Conservation (phyloP, 2,113 vertebrate genomes). For the Piliocolobus tephrosceles region DNA sequence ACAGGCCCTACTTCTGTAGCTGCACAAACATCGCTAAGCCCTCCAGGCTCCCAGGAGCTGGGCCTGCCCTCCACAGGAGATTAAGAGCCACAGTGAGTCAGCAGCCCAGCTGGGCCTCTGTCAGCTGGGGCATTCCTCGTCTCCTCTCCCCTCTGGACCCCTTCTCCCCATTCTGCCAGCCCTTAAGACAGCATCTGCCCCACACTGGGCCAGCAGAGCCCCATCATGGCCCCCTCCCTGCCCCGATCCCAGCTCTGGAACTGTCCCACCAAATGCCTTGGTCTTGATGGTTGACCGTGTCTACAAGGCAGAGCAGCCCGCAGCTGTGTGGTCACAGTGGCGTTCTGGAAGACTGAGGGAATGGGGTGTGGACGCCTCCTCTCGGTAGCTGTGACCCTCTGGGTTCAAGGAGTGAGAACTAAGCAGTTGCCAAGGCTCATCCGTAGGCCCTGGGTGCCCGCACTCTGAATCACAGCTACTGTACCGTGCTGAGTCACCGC, state of each 20-base stretch:
- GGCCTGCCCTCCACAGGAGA: constrained; percentile 27
- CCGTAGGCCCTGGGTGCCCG: constrained; percentile 66
- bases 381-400: constrained; percentile 58
- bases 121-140: not conserved
- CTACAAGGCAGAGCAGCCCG: not conserved
- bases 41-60: constrained; percentile 1
- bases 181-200: not conserved
- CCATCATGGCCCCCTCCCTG: not conserved
- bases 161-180: not conserved
- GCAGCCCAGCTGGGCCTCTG: constrained; percentile 19
- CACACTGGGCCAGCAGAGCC: not conserved
- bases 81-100: constrained; percentile 45
- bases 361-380: not conserved
- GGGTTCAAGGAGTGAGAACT: constrained; percentile 63
- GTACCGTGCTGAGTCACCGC: constrained; percentile 79
- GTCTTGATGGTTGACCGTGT: not conserved
- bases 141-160: not conserved
- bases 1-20: not conserved
- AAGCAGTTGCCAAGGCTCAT: constrained; percentile 73
- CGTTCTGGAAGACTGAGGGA: not conserved
- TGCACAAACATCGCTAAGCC: constrained; percentile 10
- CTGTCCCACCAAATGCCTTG: not conserved
- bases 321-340: not conserved
- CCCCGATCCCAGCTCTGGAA: not conserved
- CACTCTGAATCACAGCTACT: constrained; percentile 79